Base-by-base conservation (phyloP, 2,888 invertebrate genomes). In the Limulus polyphemus region DNA sequence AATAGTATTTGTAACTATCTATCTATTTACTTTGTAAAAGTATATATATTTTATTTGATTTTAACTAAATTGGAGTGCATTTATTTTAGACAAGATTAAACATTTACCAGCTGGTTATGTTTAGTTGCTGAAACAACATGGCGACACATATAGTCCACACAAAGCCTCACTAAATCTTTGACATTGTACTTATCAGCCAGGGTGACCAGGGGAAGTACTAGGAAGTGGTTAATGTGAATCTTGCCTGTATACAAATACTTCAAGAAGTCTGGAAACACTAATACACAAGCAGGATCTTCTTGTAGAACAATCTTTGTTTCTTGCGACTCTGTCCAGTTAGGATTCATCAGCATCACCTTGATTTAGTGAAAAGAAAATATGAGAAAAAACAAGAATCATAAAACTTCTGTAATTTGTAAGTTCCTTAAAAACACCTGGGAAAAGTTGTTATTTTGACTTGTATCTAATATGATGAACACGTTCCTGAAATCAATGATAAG, bases 171-270 rank as follows among this genome's bases (percentile, higher is more conserved):
- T 72, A 95, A 81, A 77, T 94, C 91, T 83, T 85, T 87, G 13
- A 95, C 90, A 79, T 93, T 91, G 77, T 95, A 95, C 78, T 95
- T 95, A 77, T 95, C 95, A 52, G 92, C 93, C 62, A 95, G 79
- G 11, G 88, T 88, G 59, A 95, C 80, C 69, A 94, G 84, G 10
- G 93, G 90, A 78, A 94, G 83, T 57, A 91, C 93, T 65, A 87
- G 86, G 60, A 83, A 82, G 69, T 90, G 84, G 10, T 88, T 88
- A 72, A 95, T 87, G 71, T 84, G 82, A 70, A 95, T 88, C 77
- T 87, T 86, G 52, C 94, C 95, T 0, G 91, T 91, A 78, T 95
- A 95, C 74, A 95, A 83, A 74, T 87, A 88, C 77, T 88, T 87
- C 46, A 95, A 79, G 77, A 95, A 94, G 73, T 87, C 84, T 65